A percentile compares a stretch with the other conserved stretches of the same genome.
Evolutionary conservation across 2,797 vertebrate species (phyloP).

Genomic region (Anguilla anguilla): DNA sequence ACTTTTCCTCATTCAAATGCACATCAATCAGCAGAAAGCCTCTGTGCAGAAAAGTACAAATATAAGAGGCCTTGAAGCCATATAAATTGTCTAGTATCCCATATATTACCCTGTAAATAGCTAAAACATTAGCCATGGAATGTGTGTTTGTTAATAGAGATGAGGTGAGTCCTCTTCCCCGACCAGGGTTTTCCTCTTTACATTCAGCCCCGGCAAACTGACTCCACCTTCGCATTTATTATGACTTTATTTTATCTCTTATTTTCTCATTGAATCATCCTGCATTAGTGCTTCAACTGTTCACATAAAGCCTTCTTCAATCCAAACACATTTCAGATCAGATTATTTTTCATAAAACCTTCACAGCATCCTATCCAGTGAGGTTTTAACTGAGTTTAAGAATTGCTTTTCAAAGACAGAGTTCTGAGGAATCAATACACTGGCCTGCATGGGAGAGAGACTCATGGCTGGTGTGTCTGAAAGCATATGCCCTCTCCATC

Average conservation of each 20-base stretch:
- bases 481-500: not conserved
- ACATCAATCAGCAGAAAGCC: not conserved
- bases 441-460: not conserved
- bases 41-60: not conserved
- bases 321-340: not conserved
- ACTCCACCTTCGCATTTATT: not conserved
- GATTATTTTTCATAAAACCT: not conserved
- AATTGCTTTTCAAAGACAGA: not conserved
- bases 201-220: not conserved
- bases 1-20: not conserved
- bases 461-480: not conserved
- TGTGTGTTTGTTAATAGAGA: not conserved
- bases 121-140: not conserved
- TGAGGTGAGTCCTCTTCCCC: not conserved
- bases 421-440: not conserved
- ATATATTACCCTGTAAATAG: not conserved
- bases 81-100: not conserved
- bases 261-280: not conserved
- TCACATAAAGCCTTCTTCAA: not conserved
- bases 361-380: not conserved
- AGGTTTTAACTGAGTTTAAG: not conserved
- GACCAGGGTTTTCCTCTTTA: not conserved
- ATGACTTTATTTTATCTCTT: not conserved
- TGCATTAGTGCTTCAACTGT: not conserved
- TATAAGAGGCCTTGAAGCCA: not conserved